Evolutionary conservation across 2,797 vertebrate species (phyloP).

Genomic region (Phylloscopus collybita): DNA sequence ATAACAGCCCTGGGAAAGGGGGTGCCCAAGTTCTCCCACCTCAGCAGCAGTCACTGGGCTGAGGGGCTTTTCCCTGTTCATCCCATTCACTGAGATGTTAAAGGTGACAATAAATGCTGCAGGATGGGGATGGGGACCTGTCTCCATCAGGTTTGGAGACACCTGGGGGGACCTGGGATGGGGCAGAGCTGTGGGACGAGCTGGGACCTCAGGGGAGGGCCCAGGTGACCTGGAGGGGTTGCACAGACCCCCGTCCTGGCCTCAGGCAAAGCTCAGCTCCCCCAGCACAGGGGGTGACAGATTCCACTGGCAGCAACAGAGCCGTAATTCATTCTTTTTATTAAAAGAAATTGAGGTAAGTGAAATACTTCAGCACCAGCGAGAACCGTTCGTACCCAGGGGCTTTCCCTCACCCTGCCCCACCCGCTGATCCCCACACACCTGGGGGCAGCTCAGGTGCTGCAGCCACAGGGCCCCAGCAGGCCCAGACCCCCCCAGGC

Average conservation of each 20-base stretch:
- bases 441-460: neutral
- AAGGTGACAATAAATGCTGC: fast-evolving
- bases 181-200: neutral
- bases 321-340: constrained; percentile 45
- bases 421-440: neutral
- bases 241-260: neutral
- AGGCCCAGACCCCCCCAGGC: neutral
- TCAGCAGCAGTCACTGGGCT: fast-evolving
- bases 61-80: neutral
- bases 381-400: neutral
- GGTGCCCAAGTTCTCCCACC: fast-evolving
- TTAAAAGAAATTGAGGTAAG: constrained; percentile 70
- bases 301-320: neutral
- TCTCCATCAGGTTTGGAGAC: neutral
- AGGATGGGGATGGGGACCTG: neutral
- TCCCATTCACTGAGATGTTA: no score
- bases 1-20: fast-evolving
- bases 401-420: neutral
- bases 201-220: neutral
- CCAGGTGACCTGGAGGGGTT: fast-evolving
- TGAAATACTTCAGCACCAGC: constrained; percentile 48
- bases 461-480: neutral
- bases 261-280: neutral
- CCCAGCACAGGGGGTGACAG: neutral
- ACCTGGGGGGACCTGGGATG: neutral